These are phyloP conservation scores for Acleris emargana DNA, from an alignment of 2,888 invertebrate species.

Conservation along the genomic window DNA sequence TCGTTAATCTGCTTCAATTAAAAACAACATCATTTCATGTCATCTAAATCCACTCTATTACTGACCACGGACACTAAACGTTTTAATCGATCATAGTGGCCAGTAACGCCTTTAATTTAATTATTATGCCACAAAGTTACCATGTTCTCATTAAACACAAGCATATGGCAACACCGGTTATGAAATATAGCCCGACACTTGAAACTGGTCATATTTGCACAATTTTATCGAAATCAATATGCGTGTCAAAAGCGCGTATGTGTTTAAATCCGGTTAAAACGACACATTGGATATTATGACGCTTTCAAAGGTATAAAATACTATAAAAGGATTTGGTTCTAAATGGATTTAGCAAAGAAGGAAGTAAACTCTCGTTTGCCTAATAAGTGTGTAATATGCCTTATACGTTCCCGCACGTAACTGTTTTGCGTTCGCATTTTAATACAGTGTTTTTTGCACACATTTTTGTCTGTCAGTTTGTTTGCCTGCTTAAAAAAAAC, in stretches of 20 bases:
- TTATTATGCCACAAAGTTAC: slow-evolving; percentile 29
- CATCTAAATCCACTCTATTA: background rate
- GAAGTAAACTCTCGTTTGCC: slow-evolving; percentile 13
- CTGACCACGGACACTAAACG: background rate
- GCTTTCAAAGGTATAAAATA: background rate
- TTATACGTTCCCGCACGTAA: slow-evolving; percentile 19
- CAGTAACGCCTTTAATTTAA: slow-evolving; percentile 20
- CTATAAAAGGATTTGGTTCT: slow-evolving; percentile 1
- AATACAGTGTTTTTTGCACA: background rate
- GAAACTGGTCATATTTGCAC: slow-evolving; percentile 26
- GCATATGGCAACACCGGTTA: slow-evolving; percentile 29
- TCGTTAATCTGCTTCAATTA: too few species aligned
- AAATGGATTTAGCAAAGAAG: slow-evolving; percentile 12
- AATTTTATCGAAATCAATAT: slow-evolving; percentile 27
- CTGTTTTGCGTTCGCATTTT: slow-evolving; percentile 7
- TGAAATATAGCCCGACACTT: slow-evolving; percentile 30
- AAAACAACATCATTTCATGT: background rate
- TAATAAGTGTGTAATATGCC: slow-evolving; percentile 15
- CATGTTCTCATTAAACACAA: slow-evolving; percentile 23
- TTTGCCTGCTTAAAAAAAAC: too few species aligned
- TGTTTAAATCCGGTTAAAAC: background rate
- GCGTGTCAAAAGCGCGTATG: slow-evolving; percentile 4
- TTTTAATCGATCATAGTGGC: slow-evolving; percentile 23
- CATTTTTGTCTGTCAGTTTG: too few species aligned
- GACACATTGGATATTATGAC: background rate